Evolutionary conservation across 2,113 vertebrate species (phyloP).

Genomic region (Odontophorus gujanensis): DNA sequence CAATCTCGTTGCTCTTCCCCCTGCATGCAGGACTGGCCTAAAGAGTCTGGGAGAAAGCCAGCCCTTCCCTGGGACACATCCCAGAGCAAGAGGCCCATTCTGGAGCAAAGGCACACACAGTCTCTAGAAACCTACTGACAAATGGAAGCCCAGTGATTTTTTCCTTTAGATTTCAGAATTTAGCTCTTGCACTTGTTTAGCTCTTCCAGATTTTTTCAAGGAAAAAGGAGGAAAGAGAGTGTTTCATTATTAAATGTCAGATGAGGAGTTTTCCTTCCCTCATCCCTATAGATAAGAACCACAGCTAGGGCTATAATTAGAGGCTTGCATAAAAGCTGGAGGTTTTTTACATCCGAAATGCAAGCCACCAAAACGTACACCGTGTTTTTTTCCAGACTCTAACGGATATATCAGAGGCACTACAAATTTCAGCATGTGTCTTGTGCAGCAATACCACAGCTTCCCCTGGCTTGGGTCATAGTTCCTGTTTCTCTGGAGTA

Average conservation of each 20-base stretch:
- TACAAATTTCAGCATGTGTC: not conserved
- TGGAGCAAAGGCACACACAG: not conserved
- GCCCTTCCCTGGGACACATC: not conserved
- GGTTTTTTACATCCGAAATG: not conserved
- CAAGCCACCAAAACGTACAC: not conserved
- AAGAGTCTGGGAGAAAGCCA: not conserved
- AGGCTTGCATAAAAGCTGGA: not conserved
- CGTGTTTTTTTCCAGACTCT: not conserved
- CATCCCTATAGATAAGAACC: fast-evolving
- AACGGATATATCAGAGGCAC: not conserved
- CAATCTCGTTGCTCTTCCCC: not conserved
- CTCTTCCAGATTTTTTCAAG: not conserved
- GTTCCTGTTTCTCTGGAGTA: not conserved
- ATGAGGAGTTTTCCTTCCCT: not conserved
- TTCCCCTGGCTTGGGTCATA: not conserved
- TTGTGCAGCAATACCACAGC: not conserved
- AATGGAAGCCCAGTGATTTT: fast-evolving
- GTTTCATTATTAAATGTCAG: not conserved
- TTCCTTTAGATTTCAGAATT: not conserved
- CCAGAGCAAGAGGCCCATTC: not conserved
- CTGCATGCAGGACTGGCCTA: not conserved
- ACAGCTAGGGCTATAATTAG: not conserved
- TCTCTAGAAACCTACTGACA: not conserved
- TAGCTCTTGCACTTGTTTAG: not conserved
- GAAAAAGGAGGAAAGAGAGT: not conserved